Evolutionary conservation across 2,113 vertebrate species (phyloP).

Genomic region (Dromiciops gliroides): DNA sequence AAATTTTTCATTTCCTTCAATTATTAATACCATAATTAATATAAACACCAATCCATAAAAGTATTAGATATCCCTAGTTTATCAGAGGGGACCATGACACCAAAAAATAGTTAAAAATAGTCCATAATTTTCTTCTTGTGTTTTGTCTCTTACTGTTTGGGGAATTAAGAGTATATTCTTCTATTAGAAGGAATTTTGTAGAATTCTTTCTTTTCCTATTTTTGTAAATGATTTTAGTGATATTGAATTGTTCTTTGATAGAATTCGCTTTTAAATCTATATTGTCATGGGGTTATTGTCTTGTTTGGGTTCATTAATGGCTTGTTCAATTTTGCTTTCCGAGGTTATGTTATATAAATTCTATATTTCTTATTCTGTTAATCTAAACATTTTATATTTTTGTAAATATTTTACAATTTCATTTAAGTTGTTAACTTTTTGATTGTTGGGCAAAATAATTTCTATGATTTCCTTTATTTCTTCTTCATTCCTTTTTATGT

Average conservation of each 20-base stretch:
- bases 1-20: no score
- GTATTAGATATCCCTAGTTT: no score
- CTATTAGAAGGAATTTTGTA: not conserved
- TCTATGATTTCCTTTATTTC: not conserved
- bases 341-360: not conserved
- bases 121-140: no score
- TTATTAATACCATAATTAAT: no score
- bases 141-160: no score
- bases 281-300: not conserved
- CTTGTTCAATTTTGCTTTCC: not conserved
- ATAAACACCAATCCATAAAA: no score
- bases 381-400: not conserved
- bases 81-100: no score
- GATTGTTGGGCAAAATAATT: not conserved
- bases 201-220: not conserved
- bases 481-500: not conserved
- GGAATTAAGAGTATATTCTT: not conserved
- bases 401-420: not conserved
- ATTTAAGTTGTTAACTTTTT: not conserved
- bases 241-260: not conserved
- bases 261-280: not conserved
- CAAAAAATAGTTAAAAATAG: no score
- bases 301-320: not conserved
- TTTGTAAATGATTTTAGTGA: not conserved
- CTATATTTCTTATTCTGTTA: not conserved